Conservation (phyloP, 1,140 invertebrate genomes). For the Temnothorax longispinosus region DNA sequence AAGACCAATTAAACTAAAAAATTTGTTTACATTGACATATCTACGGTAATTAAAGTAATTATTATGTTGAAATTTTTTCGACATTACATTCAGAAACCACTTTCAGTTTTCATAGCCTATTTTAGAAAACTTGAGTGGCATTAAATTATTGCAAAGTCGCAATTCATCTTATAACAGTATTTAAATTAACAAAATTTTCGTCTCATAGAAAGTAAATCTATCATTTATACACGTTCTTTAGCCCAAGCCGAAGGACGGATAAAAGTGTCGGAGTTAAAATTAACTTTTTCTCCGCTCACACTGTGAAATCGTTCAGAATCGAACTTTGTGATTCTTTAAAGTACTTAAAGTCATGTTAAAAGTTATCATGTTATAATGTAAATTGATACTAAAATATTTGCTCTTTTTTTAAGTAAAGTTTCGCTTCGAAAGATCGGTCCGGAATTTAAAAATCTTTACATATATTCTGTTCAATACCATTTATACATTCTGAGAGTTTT, state of each 20-base stretch:
- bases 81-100: too few relatives aligned
- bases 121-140: background rate
- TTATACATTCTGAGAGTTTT: constrained; percentile 64
- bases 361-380: too few relatives aligned
- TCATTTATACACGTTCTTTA: background rate
- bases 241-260: background rate
- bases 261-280: background rate
- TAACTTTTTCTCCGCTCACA: background rate
- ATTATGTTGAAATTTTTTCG: too few relatives aligned
- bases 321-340: background rate
- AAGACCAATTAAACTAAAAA: too few relatives aligned
- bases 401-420: background rate
- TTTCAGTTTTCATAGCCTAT: background rate
- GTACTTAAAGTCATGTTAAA: background rate
- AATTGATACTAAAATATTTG: background rate
- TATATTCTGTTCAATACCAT: background rate
- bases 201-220: background rate
- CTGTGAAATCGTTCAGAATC: background rate
- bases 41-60: too few relatives aligned
- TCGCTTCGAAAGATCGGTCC: background rate
- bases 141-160: background rate
- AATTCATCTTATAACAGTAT: background rate
- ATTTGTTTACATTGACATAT: too few relatives aligned
- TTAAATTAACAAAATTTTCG: background rate
- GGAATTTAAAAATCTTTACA: background rate